Conservation (phyloP, 2,797 vertebrate species). For the Oceanodroma leucorhoa region DNA sequence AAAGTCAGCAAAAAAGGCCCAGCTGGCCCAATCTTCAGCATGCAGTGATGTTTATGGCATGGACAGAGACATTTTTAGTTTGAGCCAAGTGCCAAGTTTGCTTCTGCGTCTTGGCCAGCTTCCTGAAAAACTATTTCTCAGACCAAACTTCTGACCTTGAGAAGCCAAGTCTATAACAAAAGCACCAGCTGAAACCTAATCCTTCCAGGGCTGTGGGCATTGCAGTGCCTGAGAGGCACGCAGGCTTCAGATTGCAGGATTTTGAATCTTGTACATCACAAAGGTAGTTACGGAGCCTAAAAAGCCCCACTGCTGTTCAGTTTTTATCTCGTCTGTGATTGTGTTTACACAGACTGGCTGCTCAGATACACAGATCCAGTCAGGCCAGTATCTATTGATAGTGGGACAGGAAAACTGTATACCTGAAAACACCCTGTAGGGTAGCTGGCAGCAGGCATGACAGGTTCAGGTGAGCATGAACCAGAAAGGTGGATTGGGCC, state of each 20-base stretch:
- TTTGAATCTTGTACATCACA: neutral
- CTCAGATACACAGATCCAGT: neutral
- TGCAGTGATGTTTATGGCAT: constrained; percentile 13
- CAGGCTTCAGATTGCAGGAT: neutral
- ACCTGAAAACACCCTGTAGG: neutral
- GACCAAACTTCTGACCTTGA: neutral
- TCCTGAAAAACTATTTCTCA: constrained; percentile 19
- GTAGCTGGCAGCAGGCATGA: neutral
- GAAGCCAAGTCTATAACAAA: neutral
- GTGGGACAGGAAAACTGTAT: neutral
- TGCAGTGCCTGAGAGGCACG: neutral
- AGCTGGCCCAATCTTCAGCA: neutral
- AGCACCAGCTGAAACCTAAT: neutral
- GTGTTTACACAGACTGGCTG: neutral
- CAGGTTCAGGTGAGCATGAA: neutral
- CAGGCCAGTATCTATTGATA: neutral
- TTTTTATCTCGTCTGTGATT: neutral
- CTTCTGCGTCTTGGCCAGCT: neutral
- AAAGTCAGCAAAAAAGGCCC: neutral
- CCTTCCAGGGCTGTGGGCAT: neutral
- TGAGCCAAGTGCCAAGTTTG: neutral
- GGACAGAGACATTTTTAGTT: constrained; percentile 14
- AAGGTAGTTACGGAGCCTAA: neutral
- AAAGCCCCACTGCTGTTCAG: neutral
- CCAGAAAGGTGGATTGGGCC: neutral